Evolutionary conservation across 2,797 vertebrate species (phyloP).

Genomic region (Acrocephalus scirpaceus): DNA sequence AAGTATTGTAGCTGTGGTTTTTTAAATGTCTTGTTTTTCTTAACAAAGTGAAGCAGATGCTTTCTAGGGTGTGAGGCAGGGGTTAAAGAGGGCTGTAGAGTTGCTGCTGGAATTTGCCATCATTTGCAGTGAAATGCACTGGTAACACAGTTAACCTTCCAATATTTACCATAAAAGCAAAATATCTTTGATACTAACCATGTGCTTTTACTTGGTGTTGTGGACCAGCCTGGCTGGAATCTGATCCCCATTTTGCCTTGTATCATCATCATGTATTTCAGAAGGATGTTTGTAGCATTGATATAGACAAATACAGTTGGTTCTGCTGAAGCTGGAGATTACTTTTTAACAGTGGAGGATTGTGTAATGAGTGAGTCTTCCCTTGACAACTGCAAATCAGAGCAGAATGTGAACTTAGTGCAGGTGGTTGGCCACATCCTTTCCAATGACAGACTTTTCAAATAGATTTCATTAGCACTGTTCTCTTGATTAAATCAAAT

Average conservation of each 20-base stretch:
- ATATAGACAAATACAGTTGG: background rate
- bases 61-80: background rate
- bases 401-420: background rate
- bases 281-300: background rate
- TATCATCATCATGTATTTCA: background rate
- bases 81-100: background rate
- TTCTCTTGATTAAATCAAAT: background rate
- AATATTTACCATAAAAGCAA: background rate
- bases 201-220: background rate
- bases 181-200: background rate
- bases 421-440: background rate
- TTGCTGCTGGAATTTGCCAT: background rate
- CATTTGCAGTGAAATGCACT: background rate
- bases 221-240: background rate
- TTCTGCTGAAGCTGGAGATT: background rate
- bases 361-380: background rate
- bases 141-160: background rate
- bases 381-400: background rate
- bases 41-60: background rate
- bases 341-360: background rate
- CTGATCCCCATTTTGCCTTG: background rate
- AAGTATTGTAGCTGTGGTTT: background rate
- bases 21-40: background rate
- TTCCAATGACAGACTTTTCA: background rate
- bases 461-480: rapidly evolving